Percentiles rank a stretch among this genome's conserved stretches.
phyloP scores from a whole-genome alignment of 2,797 vertebrate species.

The Brotula barbata region DNA sequence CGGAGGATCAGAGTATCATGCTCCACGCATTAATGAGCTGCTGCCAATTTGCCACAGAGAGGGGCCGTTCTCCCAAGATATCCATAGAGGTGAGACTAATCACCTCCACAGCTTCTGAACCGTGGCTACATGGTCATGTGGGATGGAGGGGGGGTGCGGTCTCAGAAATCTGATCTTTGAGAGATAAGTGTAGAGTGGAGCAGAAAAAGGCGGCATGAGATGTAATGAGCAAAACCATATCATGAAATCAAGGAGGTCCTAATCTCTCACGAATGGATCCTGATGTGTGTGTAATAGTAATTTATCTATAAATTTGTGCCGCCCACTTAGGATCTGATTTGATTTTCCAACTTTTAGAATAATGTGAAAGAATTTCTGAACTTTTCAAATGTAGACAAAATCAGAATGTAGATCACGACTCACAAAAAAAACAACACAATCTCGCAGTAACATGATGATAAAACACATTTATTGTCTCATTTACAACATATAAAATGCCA shows the following conservation, averaged over 20 bases:
- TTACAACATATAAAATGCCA: conserved; percentile 75
- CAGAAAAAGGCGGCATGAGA: too few species aligned
- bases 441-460: conserved; percentile 40
- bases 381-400: too few species aligned
- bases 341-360: too few species aligned
- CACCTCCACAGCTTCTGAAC: conserved; percentile 28
- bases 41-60: conserved; percentile 57
- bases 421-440: too few species aligned
- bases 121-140: conserved; percentile 5
- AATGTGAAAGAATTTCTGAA: too few species aligned
- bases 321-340: too few species aligned
- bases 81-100: conserved; percentile 56
- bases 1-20: conserved; percentile 56
- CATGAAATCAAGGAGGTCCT: too few species aligned
- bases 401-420: too few species aligned
- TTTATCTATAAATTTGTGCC: too few species aligned
- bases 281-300: too few species aligned
- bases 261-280: too few species aligned
- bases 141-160: background rate
- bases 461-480: conserved; percentile 75
- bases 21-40: conserved; percentile 68
- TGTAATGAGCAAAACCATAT: too few species aligned
- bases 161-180: conserved; percentile 25
- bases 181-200: conserved; percentile 3
- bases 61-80: conserved; percentile 34